phyloP scores from a whole-genome alignment of 2,113 vertebrate genomes.

The Chaetodon auriga region DNA sequence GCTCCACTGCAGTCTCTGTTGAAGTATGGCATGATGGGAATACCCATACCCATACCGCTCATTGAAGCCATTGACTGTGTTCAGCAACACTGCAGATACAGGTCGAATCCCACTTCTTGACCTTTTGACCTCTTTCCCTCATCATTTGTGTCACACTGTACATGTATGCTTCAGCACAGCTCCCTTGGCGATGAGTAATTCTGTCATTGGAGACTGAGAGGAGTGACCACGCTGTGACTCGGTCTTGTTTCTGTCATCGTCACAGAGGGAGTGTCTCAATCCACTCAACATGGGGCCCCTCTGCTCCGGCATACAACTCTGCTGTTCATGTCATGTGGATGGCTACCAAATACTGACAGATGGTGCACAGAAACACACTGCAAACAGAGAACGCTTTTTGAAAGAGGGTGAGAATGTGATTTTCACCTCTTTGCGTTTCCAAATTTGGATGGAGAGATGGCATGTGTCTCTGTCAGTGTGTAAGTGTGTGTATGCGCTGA shows the following conservation, averaged over 20 bases:
- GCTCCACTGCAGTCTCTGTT: not conserved
- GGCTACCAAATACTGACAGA: slow-evolving; percentile 49
- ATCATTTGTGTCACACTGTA: not conserved
- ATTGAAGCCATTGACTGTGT: not conserved
- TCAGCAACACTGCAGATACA: not conserved
- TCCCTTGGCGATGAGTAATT: slow-evolving; percentile 1
- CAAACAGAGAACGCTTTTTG: slow-evolving; percentile 1
- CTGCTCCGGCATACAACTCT: slow-evolving; percentile 17
- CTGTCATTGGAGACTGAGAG: not conserved
- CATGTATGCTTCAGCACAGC: not conserved
- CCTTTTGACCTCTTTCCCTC: slow-evolving; percentile 32
- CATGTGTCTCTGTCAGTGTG: no score
- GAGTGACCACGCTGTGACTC: slow-evolving; percentile 42
- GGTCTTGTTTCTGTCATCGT: slow-evolving; percentile 38
- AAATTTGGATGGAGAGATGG: not conserved
- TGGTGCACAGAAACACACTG: slow-evolving; percentile 37
- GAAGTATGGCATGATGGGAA: not conserved
- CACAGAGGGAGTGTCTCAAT: slow-evolving; percentile 37
- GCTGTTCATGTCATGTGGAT: slow-evolving; percentile 23
- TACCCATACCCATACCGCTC: not conserved
- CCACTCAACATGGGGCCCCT: slow-evolving; percentile 17
- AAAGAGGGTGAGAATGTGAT: not conserved
- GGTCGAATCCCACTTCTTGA: slow-evolving; percentile 6
- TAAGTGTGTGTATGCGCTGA: not conserved
- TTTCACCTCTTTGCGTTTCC: slow-evolving; percentile 6